phyloP scores from a whole-genome alignment of 2,113 vertebrate species.

The Pituophis catenifer region DNA sequence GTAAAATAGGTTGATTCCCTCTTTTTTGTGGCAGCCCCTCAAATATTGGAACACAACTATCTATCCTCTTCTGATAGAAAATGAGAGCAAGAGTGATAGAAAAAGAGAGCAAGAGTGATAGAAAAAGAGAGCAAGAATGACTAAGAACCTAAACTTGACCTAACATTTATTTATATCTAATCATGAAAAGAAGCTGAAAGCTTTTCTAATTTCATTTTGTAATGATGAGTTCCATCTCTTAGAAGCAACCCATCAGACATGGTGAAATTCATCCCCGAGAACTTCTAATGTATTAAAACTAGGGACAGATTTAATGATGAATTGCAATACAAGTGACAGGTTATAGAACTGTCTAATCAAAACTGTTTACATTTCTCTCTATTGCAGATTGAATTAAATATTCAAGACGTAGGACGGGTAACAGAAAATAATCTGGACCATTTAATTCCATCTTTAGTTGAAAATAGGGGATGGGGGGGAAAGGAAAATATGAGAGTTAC shows the following conservation, averaged over 20 bases:
- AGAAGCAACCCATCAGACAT: background rate
- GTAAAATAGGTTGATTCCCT: background rate
- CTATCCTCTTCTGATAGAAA: background rate
- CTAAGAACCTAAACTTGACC: background rate
- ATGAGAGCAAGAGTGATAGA: no score
- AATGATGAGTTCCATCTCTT: background rate
- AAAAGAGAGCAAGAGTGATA: no score
- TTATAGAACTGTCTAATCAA: slow-evolving; percentile 14
- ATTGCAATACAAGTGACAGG: background rate
- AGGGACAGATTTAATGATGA: slow-evolving; percentile 6
- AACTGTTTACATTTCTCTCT: slow-evolving; percentile 6
- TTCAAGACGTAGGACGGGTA: slow-evolving; percentile 6
- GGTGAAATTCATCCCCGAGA: background rate
- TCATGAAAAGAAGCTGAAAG: background rate
- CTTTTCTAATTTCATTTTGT: background rate
- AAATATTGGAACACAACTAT: background rate
- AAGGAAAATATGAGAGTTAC: slow-evolving; percentile 8
- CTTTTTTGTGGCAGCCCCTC: background rate
- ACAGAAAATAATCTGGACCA: slow-evolving; percentile 6
- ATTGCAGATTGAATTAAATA: slow-evolving; percentile 10
- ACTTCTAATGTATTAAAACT: background rate
- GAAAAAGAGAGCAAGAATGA: background rate
- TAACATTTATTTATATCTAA: background rate
- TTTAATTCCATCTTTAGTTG: slow-evolving; percentile 22
- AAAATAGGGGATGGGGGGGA: background rate